Evolutionary conservation across 2,888 invertebrate species (phyloP).

Genomic region (Hypselothyrea guttata): DNA sequence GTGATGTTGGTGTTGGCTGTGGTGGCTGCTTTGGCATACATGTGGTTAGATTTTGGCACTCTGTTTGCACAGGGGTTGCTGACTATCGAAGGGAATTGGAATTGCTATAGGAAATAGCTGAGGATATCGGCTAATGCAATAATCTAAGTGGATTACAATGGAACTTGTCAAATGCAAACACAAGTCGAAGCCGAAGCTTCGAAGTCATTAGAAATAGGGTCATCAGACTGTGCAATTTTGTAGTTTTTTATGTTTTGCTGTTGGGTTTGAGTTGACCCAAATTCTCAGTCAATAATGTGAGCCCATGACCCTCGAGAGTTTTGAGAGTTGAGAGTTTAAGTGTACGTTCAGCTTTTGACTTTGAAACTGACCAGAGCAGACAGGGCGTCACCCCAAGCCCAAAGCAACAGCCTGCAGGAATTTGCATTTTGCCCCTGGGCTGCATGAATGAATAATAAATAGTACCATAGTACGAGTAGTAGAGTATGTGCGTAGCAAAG

Average conservation of each 20-base stretch:
- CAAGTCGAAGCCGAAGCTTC: neutral
- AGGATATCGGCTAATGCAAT: slow-evolving; percentile 14
- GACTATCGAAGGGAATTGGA: slow-evolving; percentile 11
- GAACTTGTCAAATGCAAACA: neutral
- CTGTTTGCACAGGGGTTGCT: slow-evolving; percentile 2
- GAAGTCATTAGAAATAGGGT: slow-evolving; percentile 5
- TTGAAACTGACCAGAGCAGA: slow-evolving; percentile 35
- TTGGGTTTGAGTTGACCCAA: slow-evolving; percentile 23
- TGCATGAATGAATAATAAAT: slow-evolving; percentile 36
- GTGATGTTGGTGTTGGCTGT: slow-evolving; percentile 15
- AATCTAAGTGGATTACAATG: slow-evolving; percentile 5
- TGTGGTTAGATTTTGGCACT: slow-evolving; percentile 23
- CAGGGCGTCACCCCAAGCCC: slow-evolving; percentile 4
- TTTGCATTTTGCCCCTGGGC: slow-evolving; percentile 33
- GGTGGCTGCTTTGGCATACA: slow-evolving; percentile 10
- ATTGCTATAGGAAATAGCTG: slow-evolving; percentile 6
- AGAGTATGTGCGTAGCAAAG: too few species aligned
- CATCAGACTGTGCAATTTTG: neutral
- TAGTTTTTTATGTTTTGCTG: neutral
- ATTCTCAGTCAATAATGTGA: slow-evolving; percentile 13
- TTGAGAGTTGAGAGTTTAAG: neutral
- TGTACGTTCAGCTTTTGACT: slow-evolving; percentile 19
- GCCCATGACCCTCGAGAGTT: slow-evolving; percentile 9
- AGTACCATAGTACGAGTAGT: too few species aligned
- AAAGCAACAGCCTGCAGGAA: slow-evolving; percentile 9